Conservation (phyloP, 2,888 invertebrate species). For the Apomyelois bistriatella region DNA sequence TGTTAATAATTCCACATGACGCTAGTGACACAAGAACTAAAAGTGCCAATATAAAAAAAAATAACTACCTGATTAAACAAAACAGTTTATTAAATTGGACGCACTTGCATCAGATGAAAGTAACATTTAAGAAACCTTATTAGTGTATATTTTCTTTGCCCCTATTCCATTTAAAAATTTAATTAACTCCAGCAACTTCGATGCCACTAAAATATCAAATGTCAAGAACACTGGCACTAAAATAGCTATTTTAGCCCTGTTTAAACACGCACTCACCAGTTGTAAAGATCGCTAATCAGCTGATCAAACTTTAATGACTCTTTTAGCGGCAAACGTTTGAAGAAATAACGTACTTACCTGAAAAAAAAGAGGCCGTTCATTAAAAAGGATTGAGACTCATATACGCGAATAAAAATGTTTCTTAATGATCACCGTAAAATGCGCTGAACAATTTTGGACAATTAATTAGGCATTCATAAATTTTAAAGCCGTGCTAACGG, state of each 20-base stretch:
- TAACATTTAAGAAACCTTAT: no score
- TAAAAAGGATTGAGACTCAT: slow-evolving; percentile 28
- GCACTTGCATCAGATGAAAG: no score
- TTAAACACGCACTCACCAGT: slow-evolving; percentile 17
- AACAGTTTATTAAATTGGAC: no score
- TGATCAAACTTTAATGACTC: slow-evolving; percentile 23
- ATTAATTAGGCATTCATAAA: slow-evolving; percentile 37
- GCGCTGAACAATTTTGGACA: slow-evolving; percentile 21
- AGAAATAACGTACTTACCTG: slow-evolving; percentile 23
- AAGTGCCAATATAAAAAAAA: no score
- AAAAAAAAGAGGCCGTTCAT: slow-evolving; percentile 29
- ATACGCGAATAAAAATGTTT: slow-evolving; percentile 25
- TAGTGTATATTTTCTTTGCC: no score
- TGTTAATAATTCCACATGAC: no score
- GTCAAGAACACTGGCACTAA: not conserved
- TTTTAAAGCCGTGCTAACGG: slow-evolving; percentile 16
- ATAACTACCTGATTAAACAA: no score
- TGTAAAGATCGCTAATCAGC: slow-evolving; percentile 21
- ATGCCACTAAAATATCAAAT: not conserved
- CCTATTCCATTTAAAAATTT: not conserved
- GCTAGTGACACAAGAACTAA: no score
- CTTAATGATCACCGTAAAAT: slow-evolving; percentile 34
- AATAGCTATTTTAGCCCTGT: slow-evolving; percentile 16
- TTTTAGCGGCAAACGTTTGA: slow-evolving; percentile 18
- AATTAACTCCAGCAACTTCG: no score